Evolutionary conservation across 2,113 vertebrate species (phyloP), one percentile per base, ranked within the genome.

Genomic region (Perca schrenkii): DNA sequence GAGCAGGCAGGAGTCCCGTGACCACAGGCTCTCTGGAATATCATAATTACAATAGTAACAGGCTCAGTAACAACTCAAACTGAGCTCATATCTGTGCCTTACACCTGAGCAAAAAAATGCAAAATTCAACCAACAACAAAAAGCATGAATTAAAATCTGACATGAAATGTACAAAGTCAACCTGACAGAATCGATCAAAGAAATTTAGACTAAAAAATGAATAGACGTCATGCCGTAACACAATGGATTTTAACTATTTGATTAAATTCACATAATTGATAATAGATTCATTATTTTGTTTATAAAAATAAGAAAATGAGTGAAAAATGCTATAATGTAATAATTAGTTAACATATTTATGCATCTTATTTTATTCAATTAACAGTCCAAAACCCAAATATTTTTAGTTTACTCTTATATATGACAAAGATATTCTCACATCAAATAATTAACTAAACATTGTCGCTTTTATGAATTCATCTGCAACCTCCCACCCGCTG

Each of bases 21-120:
- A 87, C 92, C 91, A 64, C 74, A 46, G 90, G 92, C 86, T 76
- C 49, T 76, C 80, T 74, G 81, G 70, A 86, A 84, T 77, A 89
- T 89, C 87, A 83, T 75, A 66, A 91, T 89, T 89, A 89, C 77
- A 85, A 73, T 17, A 89, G 72, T 36, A 83, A 68, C 74, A 61
- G 76, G 65, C 82, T 83, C 67, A 34, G 62, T 8, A 56, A 70
- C n/a, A 72, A 60, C 67, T 77, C 79, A 43, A 65, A 80, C 82
- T n/a, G 66, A 77, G 68, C 69, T 43, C 21, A 15, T 40, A 4
- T 19, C 25, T 57, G 54, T 19, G 43, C 22, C 31, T 52, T 65
- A 53, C 56, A 61, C 60, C 62, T 64, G 34, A 69, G 46, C 46
- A 65, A n/a, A n/a, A 3, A 34, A 28, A 52, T 15, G 28, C 43